These are phyloP conservation scores for Sula dactylatra DNA, from an alignment of 2,113 vertebrate genomes.

Conservation along the genomic window DNA sequence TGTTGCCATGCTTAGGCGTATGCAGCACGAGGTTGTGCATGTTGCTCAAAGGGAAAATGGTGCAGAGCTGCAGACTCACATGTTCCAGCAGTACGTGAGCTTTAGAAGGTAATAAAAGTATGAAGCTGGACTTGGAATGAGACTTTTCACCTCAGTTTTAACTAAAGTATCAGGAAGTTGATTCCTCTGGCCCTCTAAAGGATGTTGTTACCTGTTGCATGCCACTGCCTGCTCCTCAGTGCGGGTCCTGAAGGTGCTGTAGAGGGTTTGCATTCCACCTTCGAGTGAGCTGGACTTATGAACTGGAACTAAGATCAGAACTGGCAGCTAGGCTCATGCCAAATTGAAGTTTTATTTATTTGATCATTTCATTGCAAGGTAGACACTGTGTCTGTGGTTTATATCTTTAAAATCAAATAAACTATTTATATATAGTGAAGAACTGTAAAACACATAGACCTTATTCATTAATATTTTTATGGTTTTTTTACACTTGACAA, in stretches of 20 bases:
- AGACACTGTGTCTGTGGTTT: slow-evolving; percentile 78
- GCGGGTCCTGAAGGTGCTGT: neutral
- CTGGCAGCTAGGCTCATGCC: slow-evolving; percentile 54
- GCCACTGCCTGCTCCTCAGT: neutral
- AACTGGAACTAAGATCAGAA: slow-evolving; percentile 66
- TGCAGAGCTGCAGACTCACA: neutral
- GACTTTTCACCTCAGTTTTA: neutral
- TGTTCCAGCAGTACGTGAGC: neutral
- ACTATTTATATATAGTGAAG: slow-evolving; percentile 64
- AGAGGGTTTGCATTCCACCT: slow-evolving; percentile 27
- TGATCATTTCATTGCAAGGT: slow-evolving; percentile 73
- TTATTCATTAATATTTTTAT: slow-evolving; percentile 76
- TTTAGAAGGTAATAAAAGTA: neutral
- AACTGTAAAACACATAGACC: slow-evolving; percentile 68
- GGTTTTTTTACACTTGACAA: slow-evolving; percentile 72
- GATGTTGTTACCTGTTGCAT: neutral
- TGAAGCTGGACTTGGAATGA: neutral
- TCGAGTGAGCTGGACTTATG: slow-evolving; percentile 28
- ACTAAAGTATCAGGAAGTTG: neutral
- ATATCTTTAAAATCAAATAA: slow-evolving; percentile 74
- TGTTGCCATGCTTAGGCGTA: neutral
- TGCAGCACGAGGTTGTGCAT: neutral
- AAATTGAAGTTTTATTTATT: slow-evolving; percentile 79
- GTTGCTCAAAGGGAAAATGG: neutral
- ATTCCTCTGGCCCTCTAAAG: neutral